Evolutionary conservation across 2,113 vertebrate genomes (phyloP).

Genomic region (Hylia prasina): DNA sequence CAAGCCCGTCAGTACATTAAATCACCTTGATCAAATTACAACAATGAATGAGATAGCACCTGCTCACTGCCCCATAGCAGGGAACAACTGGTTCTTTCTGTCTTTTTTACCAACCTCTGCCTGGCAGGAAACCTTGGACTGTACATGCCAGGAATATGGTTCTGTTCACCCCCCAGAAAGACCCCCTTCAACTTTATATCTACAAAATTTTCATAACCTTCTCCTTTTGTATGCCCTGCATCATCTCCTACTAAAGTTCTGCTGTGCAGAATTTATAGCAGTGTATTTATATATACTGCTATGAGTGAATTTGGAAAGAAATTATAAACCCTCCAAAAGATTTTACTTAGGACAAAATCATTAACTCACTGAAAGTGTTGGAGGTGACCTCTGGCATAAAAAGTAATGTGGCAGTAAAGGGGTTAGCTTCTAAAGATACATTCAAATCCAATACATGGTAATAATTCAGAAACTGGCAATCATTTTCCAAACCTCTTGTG

Average conservation of each 20-base stretch:
- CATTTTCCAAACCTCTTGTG: background rate
- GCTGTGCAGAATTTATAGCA: background rate
- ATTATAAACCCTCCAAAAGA: background rate
- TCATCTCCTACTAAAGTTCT: background rate
- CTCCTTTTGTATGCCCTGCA: background rate
- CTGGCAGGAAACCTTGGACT: background rate
- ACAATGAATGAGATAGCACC: background rate
- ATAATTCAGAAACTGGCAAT: slow-evolving; percentile 20
- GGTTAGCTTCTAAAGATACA: background rate
- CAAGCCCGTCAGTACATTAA: background rate
- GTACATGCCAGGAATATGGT: fast-evolving
- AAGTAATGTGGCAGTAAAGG: slow-evolving; percentile 24
- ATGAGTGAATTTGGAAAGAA: background rate
- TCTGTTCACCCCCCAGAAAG: background rate
- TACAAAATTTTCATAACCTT: background rate
- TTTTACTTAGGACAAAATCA: slow-evolving; percentile 6
- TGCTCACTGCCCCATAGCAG: background rate
- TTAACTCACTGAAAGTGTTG: background rate
- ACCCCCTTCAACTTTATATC: background rate
- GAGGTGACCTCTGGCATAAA: slow-evolving; percentile 32
- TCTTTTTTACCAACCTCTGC: background rate
- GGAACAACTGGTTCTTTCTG: background rate
- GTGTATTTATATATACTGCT: background rate
- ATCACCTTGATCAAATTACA: background rate
- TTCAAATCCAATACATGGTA: background rate